These are phyloP conservation scores for Lepilemur ruficaudatus DNA, from an alignment of 2,797 vertebrate species.

Conservation along the genomic window DNA sequence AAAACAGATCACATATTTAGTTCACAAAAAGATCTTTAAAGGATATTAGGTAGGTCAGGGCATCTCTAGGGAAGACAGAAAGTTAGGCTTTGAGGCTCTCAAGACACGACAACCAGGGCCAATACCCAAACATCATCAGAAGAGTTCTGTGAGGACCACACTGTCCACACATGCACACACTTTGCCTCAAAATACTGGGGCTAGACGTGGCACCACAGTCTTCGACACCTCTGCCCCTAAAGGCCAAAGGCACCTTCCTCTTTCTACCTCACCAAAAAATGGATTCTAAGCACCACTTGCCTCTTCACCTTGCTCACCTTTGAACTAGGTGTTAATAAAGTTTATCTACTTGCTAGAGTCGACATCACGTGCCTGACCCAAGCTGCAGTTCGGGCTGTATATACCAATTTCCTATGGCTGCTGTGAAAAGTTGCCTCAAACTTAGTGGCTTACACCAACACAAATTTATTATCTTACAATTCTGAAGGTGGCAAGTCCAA, in stretches of 20 bases:
- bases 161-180: fast-evolving
- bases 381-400: not conserved
- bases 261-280: not conserved
- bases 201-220: not conserved
- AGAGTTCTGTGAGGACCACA: not conserved
- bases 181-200: fast-evolving
- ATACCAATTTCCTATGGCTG: not conserved
- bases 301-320: not conserved
- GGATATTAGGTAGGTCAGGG: not conserved
- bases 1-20: not conserved
- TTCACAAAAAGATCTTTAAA: not conserved
- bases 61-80: not conserved
- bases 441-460: not conserved
- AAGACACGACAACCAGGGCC: not conserved
- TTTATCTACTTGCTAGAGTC: not conserved
- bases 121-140: not conserved
- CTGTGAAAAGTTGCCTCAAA: not conserved
- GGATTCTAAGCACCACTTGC: not conserved
- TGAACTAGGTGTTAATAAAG: not conserved
- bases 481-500: not conserved
- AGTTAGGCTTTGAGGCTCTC: not conserved
- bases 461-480: not conserved
- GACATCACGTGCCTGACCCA: not conserved
- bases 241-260: not conserved
- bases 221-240: not conserved